Base-by-base conservation (phyloP, 2,888 invertebrate species). In the Phytoseiulus persimilis region DNA sequence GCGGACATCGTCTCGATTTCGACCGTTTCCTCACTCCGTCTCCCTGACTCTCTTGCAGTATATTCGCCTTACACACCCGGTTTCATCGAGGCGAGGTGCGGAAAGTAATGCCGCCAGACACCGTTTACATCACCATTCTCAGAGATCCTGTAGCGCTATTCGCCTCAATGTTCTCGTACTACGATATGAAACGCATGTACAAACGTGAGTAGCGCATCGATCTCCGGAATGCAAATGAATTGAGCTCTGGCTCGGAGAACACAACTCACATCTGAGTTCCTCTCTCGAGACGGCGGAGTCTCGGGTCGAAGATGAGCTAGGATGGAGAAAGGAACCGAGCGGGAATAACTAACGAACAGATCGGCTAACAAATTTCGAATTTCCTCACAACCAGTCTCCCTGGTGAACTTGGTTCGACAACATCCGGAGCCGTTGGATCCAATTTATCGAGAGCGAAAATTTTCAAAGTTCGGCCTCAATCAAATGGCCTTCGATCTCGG, bases 401-500 rank as follows among this genome's bases (percentile, higher is more conserved):
- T 87, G 9, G 39, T 39, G 87, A 45, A 32, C 5, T 45, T 87
- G 87, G 87, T 87, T 5, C 87, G 33, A 87, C 11, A 31, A 0
- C 87, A 87, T n/a, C 87, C 87, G 11, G 87, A 87, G n/a, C 87
- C 87, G 45, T 9, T 87, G 33, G 87, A 87, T 33, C 87, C 87
- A n/a, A 87, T 90, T 31, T 90, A 31, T 46, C 84, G 46, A n/a
- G 33, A 46, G 32, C 83, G 87, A 23, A 91, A 11, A 23, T 45
- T 31, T 83, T 83, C 11, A n/a, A 91, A 91, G 89, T 91, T 92
- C 18, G 92, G 92, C 31, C 91, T 91, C 83, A 92, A 92, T 91
- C 92, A 92, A 89, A 92, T 92, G 92, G 90, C 91, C 31, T 92
- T 91, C 90, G 92, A 92, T 90, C 91, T 92, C 89, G 92, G 92